phyloP scores from a whole-genome alignment of 2,888 invertebrate genomes.

The Pherbina coryleti region DNA sequence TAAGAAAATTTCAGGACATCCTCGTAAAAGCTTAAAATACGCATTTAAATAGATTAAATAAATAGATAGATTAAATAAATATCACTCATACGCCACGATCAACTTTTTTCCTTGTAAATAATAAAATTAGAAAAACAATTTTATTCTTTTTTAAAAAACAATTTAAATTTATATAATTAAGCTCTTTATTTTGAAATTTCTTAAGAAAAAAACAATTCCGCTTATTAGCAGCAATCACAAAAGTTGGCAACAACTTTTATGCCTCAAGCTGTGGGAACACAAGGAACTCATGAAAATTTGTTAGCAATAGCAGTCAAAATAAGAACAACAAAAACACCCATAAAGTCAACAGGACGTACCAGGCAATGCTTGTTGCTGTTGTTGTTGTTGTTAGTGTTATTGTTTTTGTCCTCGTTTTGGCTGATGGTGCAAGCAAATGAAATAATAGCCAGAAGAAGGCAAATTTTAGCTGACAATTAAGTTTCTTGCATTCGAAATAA shows the following conservation, averaged over 20 bases:
- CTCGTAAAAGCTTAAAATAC: background rate
- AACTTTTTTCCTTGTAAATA: background rate
- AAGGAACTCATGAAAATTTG: background rate
- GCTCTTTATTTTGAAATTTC: no score
- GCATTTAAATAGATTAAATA: background rate
- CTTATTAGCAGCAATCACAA: background rate
- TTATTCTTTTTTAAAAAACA: background rate
- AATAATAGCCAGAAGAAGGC: background rate
- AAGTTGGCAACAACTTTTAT: background rate
- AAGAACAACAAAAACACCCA: background rate
- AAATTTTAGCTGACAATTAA: conserved; percentile 33
- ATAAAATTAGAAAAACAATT: background rate
- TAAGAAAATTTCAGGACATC: background rate
- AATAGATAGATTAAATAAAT: background rate
- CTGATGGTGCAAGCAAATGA: background rate
- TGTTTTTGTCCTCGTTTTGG: no score
- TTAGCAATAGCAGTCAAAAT: background rate
- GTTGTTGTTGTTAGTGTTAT: no score
- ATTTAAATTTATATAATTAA: no score
- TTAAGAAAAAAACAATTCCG: no score
- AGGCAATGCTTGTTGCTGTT: no score
- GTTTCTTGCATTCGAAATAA: conserved; percentile 23
- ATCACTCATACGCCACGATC: background rate
- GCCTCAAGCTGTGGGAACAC: background rate
- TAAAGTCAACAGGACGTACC: no score